Conservation (phyloP, 1,140 invertebrate species). For the Leptonema lineaticorne region DNA sequence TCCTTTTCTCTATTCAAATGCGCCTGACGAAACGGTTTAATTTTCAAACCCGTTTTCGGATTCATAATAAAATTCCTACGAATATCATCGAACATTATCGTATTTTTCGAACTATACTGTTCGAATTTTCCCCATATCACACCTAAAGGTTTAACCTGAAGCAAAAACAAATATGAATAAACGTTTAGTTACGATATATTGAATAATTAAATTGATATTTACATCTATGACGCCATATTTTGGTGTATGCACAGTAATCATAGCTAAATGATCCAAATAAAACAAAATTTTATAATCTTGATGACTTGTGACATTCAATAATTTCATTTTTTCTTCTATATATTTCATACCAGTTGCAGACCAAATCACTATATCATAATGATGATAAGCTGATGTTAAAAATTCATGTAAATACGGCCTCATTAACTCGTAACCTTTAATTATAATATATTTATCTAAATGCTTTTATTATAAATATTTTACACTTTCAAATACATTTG, state of each 20-base stretch:
- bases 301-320: constrained; percentile 82
- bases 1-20: constrained; percentile 85
- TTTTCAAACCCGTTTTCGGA: constrained; percentile 88
- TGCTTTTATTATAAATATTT: too few relatives aligned
- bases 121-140: constrained; percentile 96
- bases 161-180: constrained; percentile 44
- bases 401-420: constrained; percentile 95
- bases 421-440: constrained; percentile 79
- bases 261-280: constrained; percentile 86
- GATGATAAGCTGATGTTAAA: constrained; percentile 83
- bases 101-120: constrained; percentile 86
- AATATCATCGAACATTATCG: constrained; percentile 99
- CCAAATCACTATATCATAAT: constrained; percentile 90
- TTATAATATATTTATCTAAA: neutral
- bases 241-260: constrained; percentile 90
- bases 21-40: constrained; percentile 86
- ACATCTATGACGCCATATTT: constrained; percentile 90
- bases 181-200: too few relatives aligned
- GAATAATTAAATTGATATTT: too few relatives aligned
- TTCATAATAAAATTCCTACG: constrained; percentile 98
- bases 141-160: constrained; percentile 89
- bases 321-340: constrained; percentile 97
- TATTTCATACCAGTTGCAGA: constrained; percentile 98
- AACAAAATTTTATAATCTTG: constrained; percentile 91
- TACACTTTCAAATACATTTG: neutral